Evolutionary conservation across 2,797 vertebrate species (phyloP), one percentile per base, ranked within the genome.

Genomic region (Gila robusta): DNA sequence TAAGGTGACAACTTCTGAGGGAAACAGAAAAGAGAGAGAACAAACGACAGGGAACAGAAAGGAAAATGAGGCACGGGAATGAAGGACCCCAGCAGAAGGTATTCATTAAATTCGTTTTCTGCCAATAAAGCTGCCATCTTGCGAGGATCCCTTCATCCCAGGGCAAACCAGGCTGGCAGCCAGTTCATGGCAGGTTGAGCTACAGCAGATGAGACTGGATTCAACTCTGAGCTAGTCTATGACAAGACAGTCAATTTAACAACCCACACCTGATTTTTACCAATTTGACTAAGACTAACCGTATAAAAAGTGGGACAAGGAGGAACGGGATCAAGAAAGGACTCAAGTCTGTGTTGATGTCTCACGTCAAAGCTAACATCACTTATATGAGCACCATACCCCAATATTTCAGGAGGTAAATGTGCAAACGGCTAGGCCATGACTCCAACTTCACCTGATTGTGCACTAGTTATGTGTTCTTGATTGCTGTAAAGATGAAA

Each of bases 71-170:
- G 84, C 85, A 90, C 91, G 82, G 92, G 91, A 91, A 94, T 83
- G 86, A 90, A 91, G 86, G 86, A 89, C 88, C 81, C 86, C 89
- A 91, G 92, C 91, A 93, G 84, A 92, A 80, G 92, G 91, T 94
- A 94, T 94, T 95, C 94, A 95, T 95, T 95, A 95, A 93, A 91
- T 93, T 93, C 88, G 88, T 90, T 87, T 85, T 95, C 85, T 86
- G 87, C 87, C 94, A 95, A 94, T 93, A 94, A 93, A 92, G 93
- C 91, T 80, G 83, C 87, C 91, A 91, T 94, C 91, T 90, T 92
- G 89, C 59, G 76, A 91, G 92, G 86, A 92, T 90, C 83, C 90
- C 92, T 93, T 93, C 85, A 93, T 93, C 91, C 90, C 86, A 88
- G 90, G 82, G 93, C 79, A 87, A 88, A 82, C 76, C 67, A 9